These are phyloP conservation scores for Clarias batrachus DNA, from an alignment of 2,113 vertebrate species.

Conservation along the genomic window DNA sequence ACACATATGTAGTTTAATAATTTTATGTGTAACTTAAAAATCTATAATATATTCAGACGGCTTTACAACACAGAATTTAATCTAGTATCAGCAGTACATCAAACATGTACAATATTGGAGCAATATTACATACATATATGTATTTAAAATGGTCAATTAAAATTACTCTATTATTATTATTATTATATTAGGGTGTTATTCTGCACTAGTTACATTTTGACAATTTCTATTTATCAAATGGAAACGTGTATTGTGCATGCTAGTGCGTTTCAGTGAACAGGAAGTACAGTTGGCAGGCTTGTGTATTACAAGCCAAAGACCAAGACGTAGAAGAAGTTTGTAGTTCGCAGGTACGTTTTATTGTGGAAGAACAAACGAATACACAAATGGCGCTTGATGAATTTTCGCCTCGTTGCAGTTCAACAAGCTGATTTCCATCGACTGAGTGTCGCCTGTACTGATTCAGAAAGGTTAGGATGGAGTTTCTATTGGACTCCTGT, in stretches of 20 bases:
- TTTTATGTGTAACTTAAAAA: conserved; percentile 55
- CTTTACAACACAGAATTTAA: not conserved
- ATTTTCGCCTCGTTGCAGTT: not conserved
- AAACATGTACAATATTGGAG: conserved; percentile 58
- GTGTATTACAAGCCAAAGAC: not conserved
- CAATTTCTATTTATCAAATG: not conserved
- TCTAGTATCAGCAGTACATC: conserved; percentile 67
- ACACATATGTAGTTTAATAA: not conserved
- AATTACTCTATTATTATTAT: conserved; percentile 44
- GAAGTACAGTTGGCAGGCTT: not conserved
- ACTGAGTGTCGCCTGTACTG: not conserved
- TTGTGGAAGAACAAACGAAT: not conserved
- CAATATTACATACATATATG: conserved; percentile 76
- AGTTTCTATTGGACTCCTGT: not conserved
- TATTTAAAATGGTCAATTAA: conserved; percentile 68
- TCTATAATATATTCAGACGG: not conserved
- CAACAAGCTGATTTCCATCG: not conserved
- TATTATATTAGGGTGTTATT: conserved; percentile 51
- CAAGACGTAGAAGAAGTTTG: not conserved
- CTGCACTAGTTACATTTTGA: conserved; percentile 2
- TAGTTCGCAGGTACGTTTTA: not conserved
- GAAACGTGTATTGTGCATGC: conserved; percentile 51
- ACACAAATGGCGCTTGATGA: not conserved
- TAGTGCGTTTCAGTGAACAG: conserved; percentile 22
- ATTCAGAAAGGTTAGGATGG: not conserved